A percentile compares a stretch with the other conserved stretches of the same genome.
Conservation (phyloP, 2,888 invertebrate species). For the Camptogramma bilineatum region DNA sequence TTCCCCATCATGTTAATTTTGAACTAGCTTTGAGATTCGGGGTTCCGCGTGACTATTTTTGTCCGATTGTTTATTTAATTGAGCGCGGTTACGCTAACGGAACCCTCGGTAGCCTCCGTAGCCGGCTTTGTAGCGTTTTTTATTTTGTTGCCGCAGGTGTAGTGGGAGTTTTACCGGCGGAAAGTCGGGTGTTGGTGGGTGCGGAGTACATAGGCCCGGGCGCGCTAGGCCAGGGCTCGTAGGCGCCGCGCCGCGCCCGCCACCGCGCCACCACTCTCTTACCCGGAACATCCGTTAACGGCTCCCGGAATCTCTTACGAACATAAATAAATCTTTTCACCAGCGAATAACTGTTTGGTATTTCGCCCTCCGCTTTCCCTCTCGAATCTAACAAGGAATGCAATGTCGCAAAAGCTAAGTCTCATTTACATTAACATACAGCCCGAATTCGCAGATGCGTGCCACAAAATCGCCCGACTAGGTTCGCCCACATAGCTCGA, state of each 20-base stretch:
- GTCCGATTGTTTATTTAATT: slow-evolving; percentile 64
- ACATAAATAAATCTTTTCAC: slow-evolving; percentile 79
- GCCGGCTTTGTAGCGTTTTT: slow-evolving; percentile 81
- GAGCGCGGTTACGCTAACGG: slow-evolving; percentile 66
- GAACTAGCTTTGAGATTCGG: slow-evolving; percentile 54
- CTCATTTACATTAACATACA: slow-evolving; percentile 52
- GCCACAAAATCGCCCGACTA: slow-evolving; percentile 77
- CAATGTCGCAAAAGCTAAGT: slow-evolving; percentile 77
- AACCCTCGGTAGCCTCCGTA: slow-evolving; percentile 66
- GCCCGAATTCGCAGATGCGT: slow-evolving; percentile 80
- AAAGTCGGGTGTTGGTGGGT: slow-evolving; percentile 87
- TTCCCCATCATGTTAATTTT: slow-evolving; percentile 63
- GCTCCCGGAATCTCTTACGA: slow-evolving; percentile 76
- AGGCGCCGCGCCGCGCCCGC: slow-evolving; percentile 53
- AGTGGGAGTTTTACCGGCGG: slow-evolving; percentile 87
- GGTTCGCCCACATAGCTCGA: slow-evolving; percentile 84
- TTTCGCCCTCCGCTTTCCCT: slow-evolving; percentile 68
- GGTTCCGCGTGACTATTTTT: slow-evolving; percentile 54
- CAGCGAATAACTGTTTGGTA: slow-evolving; percentile 78
- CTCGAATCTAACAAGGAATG: slow-evolving; percentile 75
- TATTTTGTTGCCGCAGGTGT: slow-evolving; percentile 86
- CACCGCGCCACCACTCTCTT: slow-evolving; percentile 63
- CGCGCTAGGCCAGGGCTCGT: slow-evolving; percentile 83
- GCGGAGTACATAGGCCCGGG: slow-evolving; percentile 86
- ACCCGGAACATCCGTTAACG: slow-evolving; percentile 75